Percentiles rank a stretch among this genome's conserved stretches.
Evolutionary conservation across 2,888 invertebrate species (phyloP).

Genomic region (Eumacrocentrus americanus): DNA sequence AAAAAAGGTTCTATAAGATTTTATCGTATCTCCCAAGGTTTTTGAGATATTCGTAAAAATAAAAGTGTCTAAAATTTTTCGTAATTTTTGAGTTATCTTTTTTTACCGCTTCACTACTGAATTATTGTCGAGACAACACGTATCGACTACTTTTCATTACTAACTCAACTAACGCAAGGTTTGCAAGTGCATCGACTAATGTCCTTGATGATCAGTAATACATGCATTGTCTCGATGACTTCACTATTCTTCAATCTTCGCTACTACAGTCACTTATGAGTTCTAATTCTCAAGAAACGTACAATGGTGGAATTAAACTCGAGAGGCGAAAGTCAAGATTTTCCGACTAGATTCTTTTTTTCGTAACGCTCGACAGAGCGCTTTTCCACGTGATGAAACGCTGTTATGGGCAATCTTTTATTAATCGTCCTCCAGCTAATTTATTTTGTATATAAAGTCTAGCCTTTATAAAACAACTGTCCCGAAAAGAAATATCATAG

Average conservation of each 20-base stretch:
- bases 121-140: too few species aligned
- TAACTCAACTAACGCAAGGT: background rate
- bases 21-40: too few species aligned
- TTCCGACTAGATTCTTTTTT: constrained; percentile 13
- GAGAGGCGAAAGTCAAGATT: constrained; percentile 25
- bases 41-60: background rate
- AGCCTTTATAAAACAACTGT: too few species aligned
- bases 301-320: constrained; percentile 8
- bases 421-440: background rate
- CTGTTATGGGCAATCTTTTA: background rate
- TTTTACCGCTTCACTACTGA: too few species aligned
- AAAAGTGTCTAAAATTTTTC: too few species aligned
- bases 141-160: background rate
- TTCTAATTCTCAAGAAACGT: constrained; percentile 17
- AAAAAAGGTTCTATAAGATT: too few species aligned
- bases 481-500: too few species aligned
- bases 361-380: background rate
- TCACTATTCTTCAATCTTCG: background rate
- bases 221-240: constrained; percentile 6
- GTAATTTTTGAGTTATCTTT: too few species aligned
- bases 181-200: background rate
- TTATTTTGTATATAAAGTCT: background rate
- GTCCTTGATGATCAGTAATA: constrained; percentile 15
- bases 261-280: background rate
- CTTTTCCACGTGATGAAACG: constrained; percentile 6